Evolutionary conservation across 2,797 vertebrate genomes (phyloP).

Genomic region (Fundulus diaphanus): DNA sequence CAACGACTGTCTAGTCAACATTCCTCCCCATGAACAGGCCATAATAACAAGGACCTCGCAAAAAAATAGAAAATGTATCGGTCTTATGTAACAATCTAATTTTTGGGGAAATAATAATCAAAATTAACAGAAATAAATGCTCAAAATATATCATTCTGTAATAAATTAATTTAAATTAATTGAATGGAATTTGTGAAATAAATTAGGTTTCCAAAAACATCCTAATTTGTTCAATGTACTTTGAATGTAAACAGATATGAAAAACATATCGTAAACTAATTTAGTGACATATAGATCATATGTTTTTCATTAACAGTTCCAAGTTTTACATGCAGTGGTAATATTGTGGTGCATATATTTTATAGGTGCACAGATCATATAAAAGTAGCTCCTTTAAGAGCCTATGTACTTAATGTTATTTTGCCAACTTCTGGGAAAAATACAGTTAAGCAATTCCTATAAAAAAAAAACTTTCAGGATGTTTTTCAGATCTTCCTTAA

Average conservation of each 20-base stretch:
- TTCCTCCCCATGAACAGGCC: not conserved
- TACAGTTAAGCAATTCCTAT: not conserved
- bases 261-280: not conserved
- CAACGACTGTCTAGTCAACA: not conserved
- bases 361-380: not conserved
- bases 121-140: too few species aligned
- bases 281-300: too few species aligned
- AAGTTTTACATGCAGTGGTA: not conserved
- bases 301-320: not conserved
- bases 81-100: not conserved
- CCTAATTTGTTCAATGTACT: not conserved
- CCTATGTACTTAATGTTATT: not conserved
- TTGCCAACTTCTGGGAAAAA: not conserved
- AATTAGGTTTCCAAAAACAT: not conserved
- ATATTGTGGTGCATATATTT: not conserved
- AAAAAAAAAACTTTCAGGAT: too few species aligned
- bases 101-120: not conserved
- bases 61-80: not conserved
- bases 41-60: not conserved
- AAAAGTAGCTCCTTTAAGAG: not conserved
- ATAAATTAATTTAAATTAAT: not conserved
- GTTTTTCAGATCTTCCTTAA: not conserved
- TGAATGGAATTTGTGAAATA: not conserved
- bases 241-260: not conserved
- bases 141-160: not conserved